Conservation (phyloP, 2,888 invertebrate genomes). For the Falcaria lacertinaria region DNA sequence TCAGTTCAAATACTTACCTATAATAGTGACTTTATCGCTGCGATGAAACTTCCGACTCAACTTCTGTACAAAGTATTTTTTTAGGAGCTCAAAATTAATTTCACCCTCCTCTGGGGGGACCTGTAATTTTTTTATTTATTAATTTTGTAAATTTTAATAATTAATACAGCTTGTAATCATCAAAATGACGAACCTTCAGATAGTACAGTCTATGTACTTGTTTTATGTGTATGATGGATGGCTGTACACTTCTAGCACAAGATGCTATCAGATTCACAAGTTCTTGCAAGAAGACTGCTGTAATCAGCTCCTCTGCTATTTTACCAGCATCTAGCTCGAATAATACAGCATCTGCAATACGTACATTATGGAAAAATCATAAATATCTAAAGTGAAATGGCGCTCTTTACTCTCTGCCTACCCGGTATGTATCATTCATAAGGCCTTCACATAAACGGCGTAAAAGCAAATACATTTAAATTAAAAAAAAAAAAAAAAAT, state of each 20-base stretch:
- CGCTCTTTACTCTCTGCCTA: too few relatives aligned
- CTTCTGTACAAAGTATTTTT: constrained; percentile 31
- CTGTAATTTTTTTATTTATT: constrained; percentile 20
- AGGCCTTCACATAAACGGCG: too few relatives aligned
- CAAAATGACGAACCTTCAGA: constrained; percentile 33
- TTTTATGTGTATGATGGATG: constrained; percentile 50
- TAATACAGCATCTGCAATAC: constrained; percentile 50
- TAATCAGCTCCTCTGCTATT: constrained; percentile 23
- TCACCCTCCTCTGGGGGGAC: constrained; percentile 32
- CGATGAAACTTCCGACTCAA: constrained; percentile 43
- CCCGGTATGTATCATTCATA: too few relatives aligned
- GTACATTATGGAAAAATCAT: too few relatives aligned
- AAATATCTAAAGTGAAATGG: too few relatives aligned
- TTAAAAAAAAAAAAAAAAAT: too few relatives aligned
- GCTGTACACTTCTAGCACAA: constrained; percentile 49
- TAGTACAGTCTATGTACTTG: constrained; percentile 46
- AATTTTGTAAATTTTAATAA: not conserved
- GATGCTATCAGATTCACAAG: constrained; percentile 27
- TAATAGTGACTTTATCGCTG: constrained; percentile 45
- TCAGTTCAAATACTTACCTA: too few relatives aligned
- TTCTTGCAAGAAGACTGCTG: constrained; percentile 25
- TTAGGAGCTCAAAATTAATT: constrained; percentile 29
- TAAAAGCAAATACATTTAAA: too few relatives aligned
- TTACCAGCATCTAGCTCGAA: constrained; percentile 43
- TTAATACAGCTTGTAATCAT: not conserved